Evolutionary conservation across 2,888 invertebrate species (phyloP).

Genomic region (Rhogogaster chlorosoma): DNA sequence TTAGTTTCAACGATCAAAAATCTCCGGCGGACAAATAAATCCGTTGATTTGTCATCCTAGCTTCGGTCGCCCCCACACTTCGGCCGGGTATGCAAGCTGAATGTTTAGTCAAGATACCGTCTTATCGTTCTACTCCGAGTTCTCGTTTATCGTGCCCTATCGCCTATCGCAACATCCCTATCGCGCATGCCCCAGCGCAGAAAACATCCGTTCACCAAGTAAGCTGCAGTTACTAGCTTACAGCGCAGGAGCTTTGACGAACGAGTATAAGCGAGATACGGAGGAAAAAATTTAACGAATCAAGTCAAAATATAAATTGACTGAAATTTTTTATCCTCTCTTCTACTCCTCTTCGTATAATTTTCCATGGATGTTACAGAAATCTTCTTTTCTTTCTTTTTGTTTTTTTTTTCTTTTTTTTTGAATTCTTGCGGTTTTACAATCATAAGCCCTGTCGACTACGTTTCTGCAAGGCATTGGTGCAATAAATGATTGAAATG

Average conservation of each 20-base stretch:
- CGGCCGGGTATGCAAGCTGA: constrained; percentile 25
- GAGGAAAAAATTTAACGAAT: not conserved
- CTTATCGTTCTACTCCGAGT: constrained; percentile 29
- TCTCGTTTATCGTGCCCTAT: constrained; percentile 43
- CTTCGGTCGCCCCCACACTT: not conserved
- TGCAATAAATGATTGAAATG: not conserved
- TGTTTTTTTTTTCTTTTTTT: not conserved
- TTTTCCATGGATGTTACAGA: too few species aligned
- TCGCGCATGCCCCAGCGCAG: constrained; percentile 10
- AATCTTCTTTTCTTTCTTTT: not conserved
- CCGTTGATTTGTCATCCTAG: not conserved
- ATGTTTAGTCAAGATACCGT: constrained; percentile 46
- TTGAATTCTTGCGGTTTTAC: not conserved
- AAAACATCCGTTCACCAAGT: constrained; percentile 37
- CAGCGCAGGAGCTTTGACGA: not conserved
- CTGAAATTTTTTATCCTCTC: not conserved
- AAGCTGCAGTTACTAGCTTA: not conserved
- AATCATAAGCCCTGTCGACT: not conserved
- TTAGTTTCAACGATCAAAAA: constrained; percentile 25
- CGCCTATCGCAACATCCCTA: constrained; percentile 45
- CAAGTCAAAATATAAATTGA: not conserved
- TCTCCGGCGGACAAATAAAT: not conserved
- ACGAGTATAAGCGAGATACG: not conserved
- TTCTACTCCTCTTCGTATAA: not conserved
- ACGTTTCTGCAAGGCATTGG: not conserved